Base-by-base conservation (phyloP, 2,113 vertebrate genomes). In the Osmerus eperlanus region DNA sequence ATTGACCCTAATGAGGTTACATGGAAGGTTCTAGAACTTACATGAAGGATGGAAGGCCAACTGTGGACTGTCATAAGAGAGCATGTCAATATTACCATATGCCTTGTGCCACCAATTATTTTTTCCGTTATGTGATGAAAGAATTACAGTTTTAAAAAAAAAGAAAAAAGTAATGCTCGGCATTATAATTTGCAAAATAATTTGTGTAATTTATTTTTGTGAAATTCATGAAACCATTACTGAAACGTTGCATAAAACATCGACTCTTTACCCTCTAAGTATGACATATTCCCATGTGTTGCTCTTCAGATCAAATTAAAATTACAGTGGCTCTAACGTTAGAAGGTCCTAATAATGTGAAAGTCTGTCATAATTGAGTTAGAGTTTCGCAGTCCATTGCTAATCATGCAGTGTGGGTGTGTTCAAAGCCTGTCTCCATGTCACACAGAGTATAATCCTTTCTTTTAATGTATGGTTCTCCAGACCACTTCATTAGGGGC, bases 381-480 rank as follows among this genome's bases (percentile, higher is more conserved):
- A 78, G 73, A 78, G 85, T 87, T 85, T 85, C 83, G 81, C 80
- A 85, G 86, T 75, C 83, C 78, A 78, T 84, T 81, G 81, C 83
- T 90, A 88, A 90, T 88, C 78, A 85, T 75, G 80, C 74, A 77
- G 74, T 78, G 75, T 58, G 79, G 65, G 84, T n/a, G 41, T 78
- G 79, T 89, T 86, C 85, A 89, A 88, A 88, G 85, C 73, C 77
- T 70, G 80, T 81, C 76, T 89, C 83, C 75, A 70, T 89, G 83
- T 89, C 86, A 79, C 78, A 81, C 84, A 81, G 65, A 13, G 75
- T 85, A 81, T 89, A 88, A 91, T 89, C 86, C 84, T 71, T 70
- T 63, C 72, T 72, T 89, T 85, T 88, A 87, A 88, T 84, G 84
- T 83, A 78, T 54, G 65, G 78, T 85, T 84, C 81, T 76, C 70